Conservation (phyloP, 2,113 vertebrate species). For the mouse (Mus musculus) region DNA sequence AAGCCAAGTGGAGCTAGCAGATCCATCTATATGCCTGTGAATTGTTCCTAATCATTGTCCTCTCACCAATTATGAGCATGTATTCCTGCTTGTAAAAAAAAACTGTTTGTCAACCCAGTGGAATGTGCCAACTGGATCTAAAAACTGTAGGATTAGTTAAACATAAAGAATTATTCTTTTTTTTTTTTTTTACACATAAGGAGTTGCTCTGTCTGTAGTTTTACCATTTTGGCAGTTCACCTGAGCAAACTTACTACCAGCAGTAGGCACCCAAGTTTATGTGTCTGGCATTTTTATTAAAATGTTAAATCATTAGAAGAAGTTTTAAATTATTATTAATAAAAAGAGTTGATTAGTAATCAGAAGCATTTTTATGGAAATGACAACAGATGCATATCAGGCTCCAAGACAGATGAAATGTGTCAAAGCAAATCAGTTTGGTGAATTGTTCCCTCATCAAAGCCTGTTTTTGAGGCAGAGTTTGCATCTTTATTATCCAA, state of each 20-base stretch:
- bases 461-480: neutral
- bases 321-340: conserved; percentile 73
- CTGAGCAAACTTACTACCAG: neutral
- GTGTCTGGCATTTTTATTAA: conserved; percentile 37
- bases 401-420: conserved; percentile 32
- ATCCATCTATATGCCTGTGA: no score
- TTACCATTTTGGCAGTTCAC: neutral
- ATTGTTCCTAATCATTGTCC: neutral
- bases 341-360: conserved; percentile 71
- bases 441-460: conserved; percentile 39
- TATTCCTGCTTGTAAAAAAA: neutral
- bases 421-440: conserved; percentile 57
- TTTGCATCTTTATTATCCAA: neutral
- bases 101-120: neutral
- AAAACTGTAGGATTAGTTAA: neutral
- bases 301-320: conserved; percentile 54
- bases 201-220: neutral
- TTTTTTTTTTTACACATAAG: neutral
- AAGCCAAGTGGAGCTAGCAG: neutral
- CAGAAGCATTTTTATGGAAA: conserved; percentile 73
- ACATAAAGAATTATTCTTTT: neutral
- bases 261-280: neutral
- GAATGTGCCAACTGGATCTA: neutral
- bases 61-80: neutral
- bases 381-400: conserved; percentile 63